These are phyloP conservation scores for Theodoxus fluviatilis DNA, from an alignment of 2,888 invertebrate genomes.

Conservation along the genomic window DNA sequence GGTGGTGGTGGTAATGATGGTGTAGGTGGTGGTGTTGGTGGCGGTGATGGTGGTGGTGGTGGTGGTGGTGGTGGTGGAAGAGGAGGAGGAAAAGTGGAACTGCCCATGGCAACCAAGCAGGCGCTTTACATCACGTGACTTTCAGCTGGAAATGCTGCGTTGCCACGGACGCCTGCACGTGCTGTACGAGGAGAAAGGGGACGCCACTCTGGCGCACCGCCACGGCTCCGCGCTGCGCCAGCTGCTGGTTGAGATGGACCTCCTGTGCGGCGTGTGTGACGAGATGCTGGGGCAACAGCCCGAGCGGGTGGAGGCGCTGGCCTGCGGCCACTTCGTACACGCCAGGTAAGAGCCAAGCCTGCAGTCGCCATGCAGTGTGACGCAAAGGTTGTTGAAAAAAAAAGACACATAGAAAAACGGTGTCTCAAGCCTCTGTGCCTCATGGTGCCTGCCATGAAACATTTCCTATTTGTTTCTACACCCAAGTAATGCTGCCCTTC, in stretches of 20 bases:
- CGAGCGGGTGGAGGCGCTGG: conserved; percentile 77
- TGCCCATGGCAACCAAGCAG: too few relatives aligned
- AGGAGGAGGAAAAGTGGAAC: too few relatives aligned
- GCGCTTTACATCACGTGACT: too few relatives aligned
- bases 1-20: too few relatives aligned
- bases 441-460: neutral
- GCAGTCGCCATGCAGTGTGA: too few relatives aligned
- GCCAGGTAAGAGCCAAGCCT: conserved; percentile 54
- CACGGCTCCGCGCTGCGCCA: conserved; percentile 70
- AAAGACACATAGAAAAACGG: conserved; percentile 31
- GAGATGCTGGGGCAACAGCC: conserved; percentile 80
- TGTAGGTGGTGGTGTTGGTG: too few relatives aligned
- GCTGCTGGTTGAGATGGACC: conserved; percentile 75
- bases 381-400: neutral
- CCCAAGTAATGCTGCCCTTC: too few relatives aligned
- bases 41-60: too few relatives aligned
- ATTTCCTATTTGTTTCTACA: neutral
- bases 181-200: conserved; percentile 83
- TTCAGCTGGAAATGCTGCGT: conserved; percentile 64
- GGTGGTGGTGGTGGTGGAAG: too few relatives aligned
- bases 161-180: conserved; percentile 77
- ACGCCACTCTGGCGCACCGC: conserved; percentile 79
- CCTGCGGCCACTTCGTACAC: conserved; percentile 87
- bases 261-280: conserved; percentile 81
- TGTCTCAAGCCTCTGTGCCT: conserved; percentile 27